Percentiles rank a stretch among this genome's conserved stretches.
Conservation (phyloP, 2,797 vertebrate genomes). For the Semaprochilodus insignis region DNA sequence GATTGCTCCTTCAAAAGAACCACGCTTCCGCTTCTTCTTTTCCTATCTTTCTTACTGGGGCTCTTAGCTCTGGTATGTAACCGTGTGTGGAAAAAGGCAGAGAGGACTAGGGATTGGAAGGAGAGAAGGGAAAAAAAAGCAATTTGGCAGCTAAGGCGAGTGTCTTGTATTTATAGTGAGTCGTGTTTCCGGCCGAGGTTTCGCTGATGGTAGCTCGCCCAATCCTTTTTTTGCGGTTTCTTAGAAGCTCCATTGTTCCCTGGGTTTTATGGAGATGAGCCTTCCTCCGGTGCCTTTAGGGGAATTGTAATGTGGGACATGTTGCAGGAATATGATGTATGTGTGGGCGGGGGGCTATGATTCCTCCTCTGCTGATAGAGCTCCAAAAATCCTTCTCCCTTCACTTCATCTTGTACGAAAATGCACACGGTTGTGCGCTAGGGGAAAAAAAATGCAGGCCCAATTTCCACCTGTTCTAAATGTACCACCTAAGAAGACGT, state of each 20-base stretch:
- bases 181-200: slow-evolving; percentile 87
- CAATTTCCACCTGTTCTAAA: slow-evolving; percentile 16
- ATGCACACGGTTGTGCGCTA: slow-evolving; percentile 9
- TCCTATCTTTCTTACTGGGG: slow-evolving; percentile 48
- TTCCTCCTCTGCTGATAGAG: slow-evolving; percentile 66
- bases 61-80: slow-evolving; percentile 75
- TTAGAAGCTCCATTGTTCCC: slow-evolving; percentile 79
- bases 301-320: slow-evolving; percentile 78
- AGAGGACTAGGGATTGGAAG: slow-evolving; percentile 48
- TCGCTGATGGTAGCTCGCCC: slow-evolving; percentile 78
- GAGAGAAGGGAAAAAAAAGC: slow-evolving; percentile 61
- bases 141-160: slow-evolving; percentile 81
- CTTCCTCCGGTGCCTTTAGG: slow-evolving; percentile 78
- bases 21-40: slow-evolving; percentile 74
- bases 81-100: slow-evolving; percentile 68
- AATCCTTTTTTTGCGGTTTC: slow-evolving; percentile 80
- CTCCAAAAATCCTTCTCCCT: slow-evolving; percentile 39
- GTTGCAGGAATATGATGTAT: slow-evolving; percentile 79
- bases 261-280: slow-evolving; percentile 80
- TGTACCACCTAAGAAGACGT: neutral
- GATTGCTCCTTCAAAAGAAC: slow-evolving; percentile 77
- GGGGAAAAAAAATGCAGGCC: too few relatives aligned
- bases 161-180: slow-evolving; percentile 83
- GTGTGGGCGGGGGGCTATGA: slow-evolving; percentile 70
- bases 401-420: slow-evolving; percentile 24